phyloP scores from a whole-genome alignment of 2,113 vertebrate species.

The Dolichallabes microphthalmus region DNA sequence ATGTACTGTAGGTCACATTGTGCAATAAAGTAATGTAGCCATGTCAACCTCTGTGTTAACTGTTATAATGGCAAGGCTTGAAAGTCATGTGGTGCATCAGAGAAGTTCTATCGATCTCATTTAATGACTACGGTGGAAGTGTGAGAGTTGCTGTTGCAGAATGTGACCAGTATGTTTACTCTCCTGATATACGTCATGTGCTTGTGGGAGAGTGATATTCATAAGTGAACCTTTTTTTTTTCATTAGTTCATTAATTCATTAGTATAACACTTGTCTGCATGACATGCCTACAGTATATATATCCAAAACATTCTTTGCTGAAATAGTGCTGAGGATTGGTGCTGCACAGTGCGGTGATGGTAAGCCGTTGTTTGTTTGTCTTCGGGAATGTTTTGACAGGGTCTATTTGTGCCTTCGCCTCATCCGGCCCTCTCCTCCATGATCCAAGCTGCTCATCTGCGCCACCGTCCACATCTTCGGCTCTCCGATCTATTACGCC shows the following conservation, averaged over 20 bases:
- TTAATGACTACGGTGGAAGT: neutral
- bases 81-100: neutral
- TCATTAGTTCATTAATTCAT: too few species aligned
- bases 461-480: slow-evolving; percentile 56
- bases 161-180: neutral
- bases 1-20: too few species aligned
- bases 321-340: neutral
- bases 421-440: slow-evolving; percentile 25
- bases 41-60: too few species aligned
- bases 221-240: neutral
- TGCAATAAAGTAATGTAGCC: too few species aligned
- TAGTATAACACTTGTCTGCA: neutral
- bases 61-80: neutral
- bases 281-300: neutral
- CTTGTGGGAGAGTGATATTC: neutral
- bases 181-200: neutral
- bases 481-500: slow-evolving; percentile 59
- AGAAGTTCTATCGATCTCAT: neutral
- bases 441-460: slow-evolving; percentile 9
- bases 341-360: neutral
- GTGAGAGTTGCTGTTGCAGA: neutral
- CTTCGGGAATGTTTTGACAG: slow-evolving; percentile 12
- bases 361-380: slow-evolving; percentile 31
- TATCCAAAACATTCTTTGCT: neutral
- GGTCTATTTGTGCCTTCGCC: slow-evolving; percentile 16